Evolutionary conservation across 1,140 invertebrate genomes (phyloP).

Genomic region (Heliothis virescens): DNA sequence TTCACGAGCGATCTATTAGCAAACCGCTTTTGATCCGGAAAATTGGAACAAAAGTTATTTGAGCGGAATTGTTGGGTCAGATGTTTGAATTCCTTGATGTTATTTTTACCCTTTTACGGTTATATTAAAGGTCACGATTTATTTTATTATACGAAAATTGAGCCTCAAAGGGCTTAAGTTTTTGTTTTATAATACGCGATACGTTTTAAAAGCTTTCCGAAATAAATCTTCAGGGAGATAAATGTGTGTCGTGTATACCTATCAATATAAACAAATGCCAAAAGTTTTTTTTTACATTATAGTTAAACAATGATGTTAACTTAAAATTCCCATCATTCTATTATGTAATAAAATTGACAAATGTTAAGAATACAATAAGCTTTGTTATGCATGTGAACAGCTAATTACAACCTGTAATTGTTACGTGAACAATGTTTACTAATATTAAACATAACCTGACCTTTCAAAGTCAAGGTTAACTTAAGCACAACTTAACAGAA

Average conservation of each 20-base stretch:
- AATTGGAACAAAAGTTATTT: slow-evolving; percentile 44
- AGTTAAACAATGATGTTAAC: neutral
- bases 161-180: neutral
- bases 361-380: slow-evolving; percentile 30
- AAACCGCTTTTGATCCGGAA: slow-evolving; percentile 46
- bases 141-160: neutral
- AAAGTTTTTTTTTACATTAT: neutral
- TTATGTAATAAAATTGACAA: slow-evolving; percentile 49
- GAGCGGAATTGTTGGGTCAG: slow-evolving; percentile 2
- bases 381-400: slow-evolving; percentile 49
- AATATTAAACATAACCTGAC: slow-evolving; percentile 45
- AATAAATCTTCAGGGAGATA: no score
- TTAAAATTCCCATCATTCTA: slow-evolving; percentile 44
- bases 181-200: neutral
- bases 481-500: slow-evolving; percentile 41
- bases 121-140: slow-evolving; percentile 11
- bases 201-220: no score
- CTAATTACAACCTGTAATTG: slow-evolving; percentile 52
- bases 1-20: slow-evolving; percentile 46
- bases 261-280: neutral
- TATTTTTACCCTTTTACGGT: neutral
- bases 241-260: no score
- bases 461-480: slow-evolving; percentile 56
- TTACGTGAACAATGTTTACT: slow-evolving; percentile 55
- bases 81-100: slow-evolving; percentile 19